Percentiles rank a stretch among this genome's conserved stretches.
phyloP scores from a whole-genome alignment of 2,797 vertebrate genomes.

The Delichon dasypus region DNA sequence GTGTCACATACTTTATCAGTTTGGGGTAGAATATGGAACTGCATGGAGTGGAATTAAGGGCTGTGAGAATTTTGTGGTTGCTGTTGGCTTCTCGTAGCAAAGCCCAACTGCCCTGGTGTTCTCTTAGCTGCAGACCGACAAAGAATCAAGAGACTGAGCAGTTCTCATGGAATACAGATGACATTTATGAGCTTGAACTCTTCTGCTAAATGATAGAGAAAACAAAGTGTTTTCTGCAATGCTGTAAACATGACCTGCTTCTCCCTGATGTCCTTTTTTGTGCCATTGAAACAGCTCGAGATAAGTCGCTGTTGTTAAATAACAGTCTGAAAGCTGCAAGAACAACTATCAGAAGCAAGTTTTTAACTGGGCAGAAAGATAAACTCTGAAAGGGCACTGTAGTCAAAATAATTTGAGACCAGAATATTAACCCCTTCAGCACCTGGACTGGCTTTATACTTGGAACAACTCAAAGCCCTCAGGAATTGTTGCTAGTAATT shows the following conservation, averaged over 20 bases:
- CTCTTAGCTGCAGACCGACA: background rate
- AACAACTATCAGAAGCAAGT: background rate
- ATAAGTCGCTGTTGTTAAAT: background rate
- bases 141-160: background rate
- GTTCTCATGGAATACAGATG: background rate
- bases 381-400: background rate
- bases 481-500: background rate
- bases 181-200: background rate
- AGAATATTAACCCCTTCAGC: background rate
- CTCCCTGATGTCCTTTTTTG: background rate
- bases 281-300: background rate
- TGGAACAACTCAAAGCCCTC: background rate
- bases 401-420: background rate
- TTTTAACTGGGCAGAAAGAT: background rate
- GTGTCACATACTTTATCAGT: background rate
- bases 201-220: background rate
- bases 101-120: background rate
- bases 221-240: background rate
- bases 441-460: background rate
- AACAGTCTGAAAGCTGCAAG: background rate
- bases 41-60: background rate
- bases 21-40: background rate
- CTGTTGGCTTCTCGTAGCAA: background rate
- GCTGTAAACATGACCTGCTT: background rate
- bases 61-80: background rate